Percentiles rank a stretch among this genome's conserved stretches.
These are phyloP conservation scores for Seira sanloemensis DNA, from an alignment of 2,888 invertebrate genomes.

Conservation along the genomic window DNA sequence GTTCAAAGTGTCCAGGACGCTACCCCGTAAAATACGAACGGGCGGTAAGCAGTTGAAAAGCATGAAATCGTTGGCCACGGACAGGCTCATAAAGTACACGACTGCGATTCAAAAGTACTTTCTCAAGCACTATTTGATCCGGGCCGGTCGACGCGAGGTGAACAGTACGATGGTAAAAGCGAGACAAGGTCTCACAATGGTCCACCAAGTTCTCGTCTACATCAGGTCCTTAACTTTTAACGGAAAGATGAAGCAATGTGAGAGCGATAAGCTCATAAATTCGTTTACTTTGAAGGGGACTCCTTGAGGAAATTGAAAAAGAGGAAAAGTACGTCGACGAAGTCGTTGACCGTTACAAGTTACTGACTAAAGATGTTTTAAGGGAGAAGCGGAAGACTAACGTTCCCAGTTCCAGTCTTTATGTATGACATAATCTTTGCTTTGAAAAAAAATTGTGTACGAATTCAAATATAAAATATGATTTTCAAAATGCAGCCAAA, in stretches of 20 bases:
- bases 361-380: conserved; percentile 28
- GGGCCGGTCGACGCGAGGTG: conserved; percentile 56
- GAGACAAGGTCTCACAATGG: conserved; percentile 68
- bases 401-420: conserved; percentile 47
- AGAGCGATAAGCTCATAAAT: background rate
- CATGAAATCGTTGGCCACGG: conserved; percentile 46
- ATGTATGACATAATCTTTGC: conserved; percentile 35
- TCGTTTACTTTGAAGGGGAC: conserved; percentile 49
- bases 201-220: conserved; percentile 69
- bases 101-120: conserved; percentile 62
- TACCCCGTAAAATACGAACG: conserved; percentile 50
- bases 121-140: conserved; percentile 29
- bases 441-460: background rate
- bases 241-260: background rate
- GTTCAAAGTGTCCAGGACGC: conserved; percentile 41
- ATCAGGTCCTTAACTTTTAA: conserved; percentile 51
- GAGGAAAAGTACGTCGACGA: conserved; percentile 40
- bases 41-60: conserved; percentile 34
- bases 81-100: conserved; percentile 67
- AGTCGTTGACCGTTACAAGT: background rate
- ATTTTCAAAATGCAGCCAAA: no score
- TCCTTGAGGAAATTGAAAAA: conserved; percentile 39
- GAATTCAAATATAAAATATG: conserved; percentile 10
- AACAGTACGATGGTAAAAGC: conserved; percentile 59
- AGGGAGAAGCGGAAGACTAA: conserved; percentile 12